phyloP scores from a whole-genome alignment of 2,797 vertebrate species.

The Micrastur ruficollis region DNA sequence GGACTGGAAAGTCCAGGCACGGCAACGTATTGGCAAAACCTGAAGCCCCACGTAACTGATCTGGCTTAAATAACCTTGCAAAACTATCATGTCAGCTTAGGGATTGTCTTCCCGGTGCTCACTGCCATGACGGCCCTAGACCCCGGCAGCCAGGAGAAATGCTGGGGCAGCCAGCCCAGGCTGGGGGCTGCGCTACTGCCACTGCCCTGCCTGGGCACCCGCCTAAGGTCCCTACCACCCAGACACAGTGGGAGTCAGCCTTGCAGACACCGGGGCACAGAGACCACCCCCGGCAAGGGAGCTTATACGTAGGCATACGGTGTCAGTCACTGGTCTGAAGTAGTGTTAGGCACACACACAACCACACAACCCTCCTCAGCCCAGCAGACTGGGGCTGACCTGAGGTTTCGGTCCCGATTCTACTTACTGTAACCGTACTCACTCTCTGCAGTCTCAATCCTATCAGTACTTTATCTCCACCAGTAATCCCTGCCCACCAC shows the following conservation, averaged over 20 bases:
- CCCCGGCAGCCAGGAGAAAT: background rate
- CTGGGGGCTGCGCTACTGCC: fast-evolving
- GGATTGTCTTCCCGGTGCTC: background rate
- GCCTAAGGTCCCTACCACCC: background rate
- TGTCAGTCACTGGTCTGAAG: fast-evolving
- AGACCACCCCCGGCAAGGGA: fast-evolving
- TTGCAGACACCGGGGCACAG: background rate
- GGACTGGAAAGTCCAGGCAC: background rate
- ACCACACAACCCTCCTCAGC: background rate
- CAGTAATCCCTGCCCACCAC: background rate
- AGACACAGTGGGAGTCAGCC: background rate
- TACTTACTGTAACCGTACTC: background rate
- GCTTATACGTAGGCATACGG: fast-evolving
- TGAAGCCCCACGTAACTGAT: background rate
- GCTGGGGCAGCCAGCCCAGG: background rate
- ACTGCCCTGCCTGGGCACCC: background rate
- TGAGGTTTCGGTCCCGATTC: background rate
- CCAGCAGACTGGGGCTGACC: background rate
- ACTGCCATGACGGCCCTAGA: background rate
- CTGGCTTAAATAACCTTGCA: background rate
- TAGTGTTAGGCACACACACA: background rate
- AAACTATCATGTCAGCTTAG: background rate
- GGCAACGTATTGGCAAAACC: background rate
- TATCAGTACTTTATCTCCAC: background rate
- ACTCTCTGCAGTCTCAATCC: background rate